phyloP scores from a whole-genome alignment of 2,888 invertebrate species.

The Thera obeliscata region DNA sequence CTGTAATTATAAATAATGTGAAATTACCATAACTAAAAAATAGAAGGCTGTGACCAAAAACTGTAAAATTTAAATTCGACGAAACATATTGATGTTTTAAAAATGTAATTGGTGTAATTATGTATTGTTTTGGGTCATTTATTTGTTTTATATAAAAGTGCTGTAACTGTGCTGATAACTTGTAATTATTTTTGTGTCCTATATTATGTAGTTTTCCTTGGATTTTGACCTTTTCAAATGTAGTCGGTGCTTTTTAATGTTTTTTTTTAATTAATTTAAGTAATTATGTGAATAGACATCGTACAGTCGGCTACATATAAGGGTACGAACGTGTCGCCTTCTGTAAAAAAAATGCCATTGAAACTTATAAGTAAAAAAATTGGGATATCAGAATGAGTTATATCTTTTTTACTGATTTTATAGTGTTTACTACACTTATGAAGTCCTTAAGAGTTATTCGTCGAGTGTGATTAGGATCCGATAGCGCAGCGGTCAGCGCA shows the following conservation, averaged over 20 bases:
- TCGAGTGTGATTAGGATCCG: too few species aligned
- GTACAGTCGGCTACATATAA: too few species aligned
- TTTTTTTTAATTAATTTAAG: not conserved
- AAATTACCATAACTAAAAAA: not conserved
- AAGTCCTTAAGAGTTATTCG: too few species aligned
- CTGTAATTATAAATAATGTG: not conserved
- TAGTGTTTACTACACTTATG: too few species aligned
- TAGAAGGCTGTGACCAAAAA: slow-evolving; percentile 18
- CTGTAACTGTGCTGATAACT: slow-evolving; percentile 33
- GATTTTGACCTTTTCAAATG: slow-evolving; percentile 13
- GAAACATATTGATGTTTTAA: slow-evolving; percentile 10
- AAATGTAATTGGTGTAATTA: slow-evolving; percentile 4
- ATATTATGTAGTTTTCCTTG: not conserved
- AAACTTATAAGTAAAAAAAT: not conserved
- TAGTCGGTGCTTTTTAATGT: not conserved
- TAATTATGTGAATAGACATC: not conserved
- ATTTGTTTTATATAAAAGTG: slow-evolving; percentile 33
- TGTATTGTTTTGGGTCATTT: slow-evolving; percentile 15
- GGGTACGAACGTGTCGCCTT: too few species aligned
- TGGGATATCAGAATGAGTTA: not conserved
- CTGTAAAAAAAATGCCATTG: not conserved
- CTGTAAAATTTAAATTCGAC: not conserved
- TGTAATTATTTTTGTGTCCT: not conserved
- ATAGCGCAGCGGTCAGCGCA: too few species aligned
- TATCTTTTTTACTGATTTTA: too few species aligned